Percentiles rank a stretch among this genome's conserved stretches.
These are phyloP conservation scores for Hyperoodon ampullatus DNA, from an alignment of 2,113 vertebrate genomes.

Conservation along the genomic window DNA sequence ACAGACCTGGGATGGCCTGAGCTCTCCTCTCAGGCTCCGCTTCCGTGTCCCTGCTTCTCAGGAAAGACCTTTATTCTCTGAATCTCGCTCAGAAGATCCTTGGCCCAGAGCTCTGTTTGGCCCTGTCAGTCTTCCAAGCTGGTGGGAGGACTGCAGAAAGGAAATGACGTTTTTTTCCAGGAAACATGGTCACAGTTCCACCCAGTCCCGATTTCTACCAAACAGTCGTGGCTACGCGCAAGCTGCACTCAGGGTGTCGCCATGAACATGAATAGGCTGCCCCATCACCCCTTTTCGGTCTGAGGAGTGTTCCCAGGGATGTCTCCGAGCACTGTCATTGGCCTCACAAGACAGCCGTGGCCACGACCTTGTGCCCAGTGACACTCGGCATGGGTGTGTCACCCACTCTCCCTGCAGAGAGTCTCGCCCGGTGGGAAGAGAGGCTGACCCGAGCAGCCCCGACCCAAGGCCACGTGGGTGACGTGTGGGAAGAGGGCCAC, in stretches of 20 bases:
- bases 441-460: rapidly evolving
- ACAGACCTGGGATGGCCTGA: background rate
- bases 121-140: background rate
- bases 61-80: no score
- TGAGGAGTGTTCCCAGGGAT: rapidly evolving
- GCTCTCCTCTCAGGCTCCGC: background rate
- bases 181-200: background rate
- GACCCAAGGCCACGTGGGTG: rapidly evolving
- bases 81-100: background rate
- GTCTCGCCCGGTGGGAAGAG: rapidly evolving
- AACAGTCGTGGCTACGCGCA: rapidly evolving
- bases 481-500: rapidly evolving
- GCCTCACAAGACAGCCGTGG: background rate
- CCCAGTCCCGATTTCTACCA: background rate
- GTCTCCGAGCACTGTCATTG: no score
- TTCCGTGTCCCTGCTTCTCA: rapidly evolving
- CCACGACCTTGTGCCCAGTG: rapidly evolving
- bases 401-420: rapidly evolving
- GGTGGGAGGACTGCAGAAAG: background rate
- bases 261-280: rapidly evolving
- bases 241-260: background rate
- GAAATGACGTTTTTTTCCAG: background rate
- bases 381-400: rapidly evolving
- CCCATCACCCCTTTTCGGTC: background rate
- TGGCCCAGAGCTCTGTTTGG: rapidly evolving